Evolutionary conservation across 2,888 invertebrate species (phyloP).

Genomic region (Drosophila seclusa): DNA sequence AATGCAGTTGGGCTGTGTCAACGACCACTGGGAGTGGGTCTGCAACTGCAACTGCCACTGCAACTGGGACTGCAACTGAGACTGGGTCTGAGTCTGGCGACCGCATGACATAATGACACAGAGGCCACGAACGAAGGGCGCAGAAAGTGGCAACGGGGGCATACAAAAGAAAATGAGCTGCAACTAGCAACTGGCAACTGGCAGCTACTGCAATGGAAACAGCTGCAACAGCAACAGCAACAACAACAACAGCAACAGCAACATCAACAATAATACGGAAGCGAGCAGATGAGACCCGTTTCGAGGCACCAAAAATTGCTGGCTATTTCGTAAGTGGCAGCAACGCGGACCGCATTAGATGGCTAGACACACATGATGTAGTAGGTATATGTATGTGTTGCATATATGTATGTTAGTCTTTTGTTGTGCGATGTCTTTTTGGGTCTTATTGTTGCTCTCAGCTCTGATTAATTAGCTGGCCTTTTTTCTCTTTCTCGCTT

Average conservation of each 20-base stretch:
- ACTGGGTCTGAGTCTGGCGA: conserved; percentile 22
- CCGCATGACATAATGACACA: conserved; percentile 70
- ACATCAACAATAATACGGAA: conserved; percentile 41
- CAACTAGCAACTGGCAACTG: neutral
- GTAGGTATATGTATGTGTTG: neutral
- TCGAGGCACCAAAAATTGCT: conserved; percentile 14
- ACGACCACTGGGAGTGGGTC: conserved; percentile 17
- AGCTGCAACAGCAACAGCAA: conserved; percentile 4
- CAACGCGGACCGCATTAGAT: conserved; percentile 33
- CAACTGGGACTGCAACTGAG: conserved; percentile 9
- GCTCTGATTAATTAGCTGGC: conserved; percentile 55
- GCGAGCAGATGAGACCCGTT: conserved; percentile 40
- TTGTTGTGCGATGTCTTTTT: conserved; percentile 23
- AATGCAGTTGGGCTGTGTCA: conserved; percentile 29
- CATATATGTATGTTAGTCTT: conserved; percentile 22
- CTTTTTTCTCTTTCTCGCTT: conserved; percentile 6
- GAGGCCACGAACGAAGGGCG: conserved; percentile 13
- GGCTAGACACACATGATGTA: conserved; percentile 7
- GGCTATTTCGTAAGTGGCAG: conserved; percentile 49
- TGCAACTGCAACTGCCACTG: neutral
- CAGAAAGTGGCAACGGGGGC: conserved; percentile 21
- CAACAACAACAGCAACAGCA: neutral
- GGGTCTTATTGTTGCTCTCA: conserved; percentile 26
- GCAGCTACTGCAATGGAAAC: neutral
- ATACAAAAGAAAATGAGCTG: conserved; percentile 51